These are phyloP conservation scores for Actinia equina DNA, from an alignment of 64 coral and sea anemone species.

Conservation along the genomic window DNA sequence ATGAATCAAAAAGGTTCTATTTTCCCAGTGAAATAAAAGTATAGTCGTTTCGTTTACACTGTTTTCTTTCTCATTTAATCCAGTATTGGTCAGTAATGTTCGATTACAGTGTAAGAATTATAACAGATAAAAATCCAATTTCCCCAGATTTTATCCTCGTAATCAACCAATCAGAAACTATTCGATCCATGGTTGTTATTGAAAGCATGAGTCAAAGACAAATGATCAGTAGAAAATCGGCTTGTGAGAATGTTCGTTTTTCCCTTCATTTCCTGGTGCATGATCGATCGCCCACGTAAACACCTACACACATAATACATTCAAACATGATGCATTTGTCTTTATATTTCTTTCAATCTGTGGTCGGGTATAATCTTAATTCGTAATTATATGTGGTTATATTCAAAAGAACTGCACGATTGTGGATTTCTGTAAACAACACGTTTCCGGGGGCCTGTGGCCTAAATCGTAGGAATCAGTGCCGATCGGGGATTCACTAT, in stretches of 20 bases:
- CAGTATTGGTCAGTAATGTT: too few relatives aligned
- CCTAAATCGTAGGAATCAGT: background rate
- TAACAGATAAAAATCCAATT: background rate
- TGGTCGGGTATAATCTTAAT: background rate
- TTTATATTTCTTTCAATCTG: background rate
- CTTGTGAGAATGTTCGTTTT: background rate
- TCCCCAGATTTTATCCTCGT: background rate
- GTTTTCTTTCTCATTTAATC: too few relatives aligned
- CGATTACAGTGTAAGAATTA: too few relatives aligned
- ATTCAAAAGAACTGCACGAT: background rate
- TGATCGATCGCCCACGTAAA: constrained; percentile 2
- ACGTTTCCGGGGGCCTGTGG: background rate
- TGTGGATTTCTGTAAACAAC: background rate
- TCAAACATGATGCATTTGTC: background rate
- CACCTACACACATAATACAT: background rate
- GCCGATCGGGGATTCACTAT: background rate
- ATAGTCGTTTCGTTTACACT: too few relatives aligned
- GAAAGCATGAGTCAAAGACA: background rate
- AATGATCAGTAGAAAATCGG: background rate
- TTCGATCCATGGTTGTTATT: background rate
- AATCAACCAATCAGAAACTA: background rate
- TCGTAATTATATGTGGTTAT: background rate
- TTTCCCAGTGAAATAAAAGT: too few relatives aligned
- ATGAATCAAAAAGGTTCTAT: too few relatives aligned
- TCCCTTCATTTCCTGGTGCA: background rate